phyloP scores from a whole-genome alignment of 2,797 vertebrate species.

The Amblyraja radiata region DNA sequence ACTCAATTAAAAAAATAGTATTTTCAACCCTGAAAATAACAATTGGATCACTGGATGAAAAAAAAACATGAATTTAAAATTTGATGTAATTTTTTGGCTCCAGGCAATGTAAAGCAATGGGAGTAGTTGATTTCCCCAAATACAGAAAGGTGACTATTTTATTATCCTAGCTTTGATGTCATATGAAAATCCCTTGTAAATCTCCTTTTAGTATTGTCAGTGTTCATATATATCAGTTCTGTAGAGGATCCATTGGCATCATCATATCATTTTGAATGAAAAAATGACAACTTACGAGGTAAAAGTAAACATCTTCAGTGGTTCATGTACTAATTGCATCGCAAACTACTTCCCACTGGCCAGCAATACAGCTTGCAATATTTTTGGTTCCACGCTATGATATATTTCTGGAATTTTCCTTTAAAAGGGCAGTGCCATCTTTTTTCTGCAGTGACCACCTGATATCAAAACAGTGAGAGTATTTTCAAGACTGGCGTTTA shows the following conservation, averaged over 20 bases:
- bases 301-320: not conserved
- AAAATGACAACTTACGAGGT: not conserved
- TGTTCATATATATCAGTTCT: not conserved
- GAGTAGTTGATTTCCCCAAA: slow-evolving; percentile 23
- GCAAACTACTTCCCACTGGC: not conserved
- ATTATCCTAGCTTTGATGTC: not conserved
- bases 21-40: not conserved
- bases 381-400: not conserved
- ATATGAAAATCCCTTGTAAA: not conserved
- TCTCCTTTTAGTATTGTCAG: not conserved
- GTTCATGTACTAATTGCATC: not conserved
- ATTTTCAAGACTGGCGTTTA: not conserved
- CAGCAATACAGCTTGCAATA: not conserved
- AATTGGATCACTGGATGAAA: slow-evolving; percentile 17
- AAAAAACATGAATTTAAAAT: slow-evolving; percentile 4
- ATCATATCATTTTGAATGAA: not conserved
- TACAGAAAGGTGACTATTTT: slow-evolving; percentile 4
- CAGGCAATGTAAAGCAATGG: slow-evolving; percentile 13
- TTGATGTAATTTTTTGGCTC: not conserved
- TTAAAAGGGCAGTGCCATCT: not conserved
- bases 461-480: not conserved
- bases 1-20: not conserved
- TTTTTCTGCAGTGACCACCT: not conserved
- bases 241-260: not conserved
- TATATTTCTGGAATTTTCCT: not conserved